A percentile compares a stretch with the other conserved stretches of the same genome.
Evolutionary conservation across 2,113 vertebrate species (phyloP).

Genomic region (Anser cygnoides): DNA sequence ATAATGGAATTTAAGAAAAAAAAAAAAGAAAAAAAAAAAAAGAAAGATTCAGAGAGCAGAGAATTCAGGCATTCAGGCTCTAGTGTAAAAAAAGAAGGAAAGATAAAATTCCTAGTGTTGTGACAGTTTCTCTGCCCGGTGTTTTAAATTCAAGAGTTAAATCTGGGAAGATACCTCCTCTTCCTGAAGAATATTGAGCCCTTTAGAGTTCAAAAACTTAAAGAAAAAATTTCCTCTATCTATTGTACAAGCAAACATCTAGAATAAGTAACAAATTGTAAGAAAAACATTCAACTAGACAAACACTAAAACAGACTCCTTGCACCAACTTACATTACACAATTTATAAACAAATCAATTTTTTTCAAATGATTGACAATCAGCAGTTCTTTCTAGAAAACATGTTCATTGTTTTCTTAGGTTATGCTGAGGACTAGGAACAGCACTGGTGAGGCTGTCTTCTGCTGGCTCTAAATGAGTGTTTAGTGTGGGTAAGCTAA

Average conservation of each 20-base stretch:
- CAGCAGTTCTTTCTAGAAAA: not conserved
- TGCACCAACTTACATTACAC: not conserved
- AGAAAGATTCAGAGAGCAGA: not conserved
- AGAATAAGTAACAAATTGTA: not conserved
- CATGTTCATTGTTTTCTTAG: not conserved
- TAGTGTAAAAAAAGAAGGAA: not conserved
- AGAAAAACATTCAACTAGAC: not conserved
- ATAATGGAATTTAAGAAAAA: fast-evolving
- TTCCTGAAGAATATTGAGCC: fast-evolving
- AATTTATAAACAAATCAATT: fast-evolving
- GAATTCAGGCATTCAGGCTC: not conserved
- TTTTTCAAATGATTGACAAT: not conserved
- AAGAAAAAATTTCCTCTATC: not conserved
- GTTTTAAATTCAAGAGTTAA: not conserved
- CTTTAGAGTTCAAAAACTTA: not conserved
- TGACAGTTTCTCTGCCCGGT: fast-evolving
- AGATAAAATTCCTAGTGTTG: not conserved
- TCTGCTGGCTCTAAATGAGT: not conserved
- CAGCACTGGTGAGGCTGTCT: not conserved
- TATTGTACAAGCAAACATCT: not conserved
- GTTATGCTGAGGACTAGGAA: not conserved
- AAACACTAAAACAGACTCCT: not conserved
- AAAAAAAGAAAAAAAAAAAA: not conserved
- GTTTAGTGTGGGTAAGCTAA: not conserved
- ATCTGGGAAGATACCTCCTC: not conserved